Conservation (phyloP, 2,888 invertebrate genomes). For the Hydrotaea cyrtoneurina region DNA sequence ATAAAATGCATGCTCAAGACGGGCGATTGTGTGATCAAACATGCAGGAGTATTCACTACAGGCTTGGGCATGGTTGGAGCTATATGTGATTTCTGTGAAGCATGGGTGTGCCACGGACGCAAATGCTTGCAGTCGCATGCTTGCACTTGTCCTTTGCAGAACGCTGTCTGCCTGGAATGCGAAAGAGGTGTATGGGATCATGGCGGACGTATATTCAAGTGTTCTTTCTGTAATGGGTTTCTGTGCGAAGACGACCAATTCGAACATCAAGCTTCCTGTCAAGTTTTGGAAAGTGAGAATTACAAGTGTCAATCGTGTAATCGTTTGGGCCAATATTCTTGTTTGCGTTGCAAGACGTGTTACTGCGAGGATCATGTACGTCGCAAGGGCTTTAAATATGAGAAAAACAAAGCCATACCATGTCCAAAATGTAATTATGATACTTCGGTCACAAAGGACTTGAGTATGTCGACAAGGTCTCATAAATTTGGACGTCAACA, state of each 20-base stretch:
- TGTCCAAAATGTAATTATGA: conserved; percentile 97
- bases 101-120: conserved; percentile 97
- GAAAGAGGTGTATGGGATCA: conserved; percentile 97
- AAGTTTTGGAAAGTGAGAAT: conserved; percentile 96
- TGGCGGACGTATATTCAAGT: conserved; percentile 94
- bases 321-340: conserved; percentile 96
- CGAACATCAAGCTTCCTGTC: conserved; percentile 98
- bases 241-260: conserved; percentile 84
- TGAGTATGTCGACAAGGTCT: conserved; percentile 96
- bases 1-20: conserved; percentile 97
- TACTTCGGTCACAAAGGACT: conserved; percentile 95
- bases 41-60: conserved; percentile 93
- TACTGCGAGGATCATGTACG: conserved; percentile 98
- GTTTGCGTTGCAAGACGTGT: conserved; percentile 96
- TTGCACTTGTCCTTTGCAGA: conserved; percentile 93
- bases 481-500: conserved; percentile 95
- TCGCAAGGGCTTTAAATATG: conserved; percentile 94
- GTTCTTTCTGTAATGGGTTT: conserved; percentile 94
- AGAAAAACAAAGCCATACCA: conserved; percentile 90
- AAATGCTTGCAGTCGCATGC: conserved; percentile 95
- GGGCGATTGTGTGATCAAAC: conserved; percentile 95
- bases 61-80: conserved; percentile 95
- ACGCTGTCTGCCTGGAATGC: conserved; percentile 95
- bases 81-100: conserved; percentile 98
- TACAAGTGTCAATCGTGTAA: conserved; percentile 99